These are phyloP conservation scores for Calyptommatus sinebrachiatus DNA, from an alignment of 2,113 vertebrate species.

Conservation along the genomic window DNA sequence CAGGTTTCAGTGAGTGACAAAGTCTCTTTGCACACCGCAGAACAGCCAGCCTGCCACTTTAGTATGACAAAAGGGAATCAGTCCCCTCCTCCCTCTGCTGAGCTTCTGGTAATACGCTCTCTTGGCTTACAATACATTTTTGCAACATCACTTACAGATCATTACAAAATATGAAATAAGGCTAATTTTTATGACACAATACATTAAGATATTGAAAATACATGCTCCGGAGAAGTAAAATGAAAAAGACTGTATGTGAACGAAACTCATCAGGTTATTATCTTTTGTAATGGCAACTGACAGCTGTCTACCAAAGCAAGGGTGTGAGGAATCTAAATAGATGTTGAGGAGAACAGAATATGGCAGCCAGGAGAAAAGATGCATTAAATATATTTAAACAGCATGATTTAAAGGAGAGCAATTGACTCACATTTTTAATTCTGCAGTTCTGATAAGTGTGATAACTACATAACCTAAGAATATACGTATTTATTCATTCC, in stretches of 20 bases:
- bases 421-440: neutral
- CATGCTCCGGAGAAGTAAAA: constrained; percentile 20
- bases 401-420: neutral
- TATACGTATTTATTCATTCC: neutral
- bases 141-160: neutral
- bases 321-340: neutral
- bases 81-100: constrained; percentile 7
- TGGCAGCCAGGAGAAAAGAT: neutral
- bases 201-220: constrained; percentile 42
- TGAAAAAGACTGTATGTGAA: neutral
- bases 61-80: constrained; percentile 21
- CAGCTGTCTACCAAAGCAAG: neutral
- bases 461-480: neutral
- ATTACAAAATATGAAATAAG: constrained; percentile 34
- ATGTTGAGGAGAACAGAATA: neutral
- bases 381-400: neutral
- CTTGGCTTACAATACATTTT: constrained; percentile 9
- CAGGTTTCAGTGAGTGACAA: constrained; percentile 66
- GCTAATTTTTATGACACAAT: constrained; percentile 43
- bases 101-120: constrained; percentile 32
- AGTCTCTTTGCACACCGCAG: constrained; percentile 73
- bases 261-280: neutral
- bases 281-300: accelerated
- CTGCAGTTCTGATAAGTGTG: neutral
- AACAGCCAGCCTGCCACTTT: constrained; percentile 68